Base-by-base conservation (phyloP, 2,888 invertebrate species). In the Falcaria lacertinaria region DNA sequence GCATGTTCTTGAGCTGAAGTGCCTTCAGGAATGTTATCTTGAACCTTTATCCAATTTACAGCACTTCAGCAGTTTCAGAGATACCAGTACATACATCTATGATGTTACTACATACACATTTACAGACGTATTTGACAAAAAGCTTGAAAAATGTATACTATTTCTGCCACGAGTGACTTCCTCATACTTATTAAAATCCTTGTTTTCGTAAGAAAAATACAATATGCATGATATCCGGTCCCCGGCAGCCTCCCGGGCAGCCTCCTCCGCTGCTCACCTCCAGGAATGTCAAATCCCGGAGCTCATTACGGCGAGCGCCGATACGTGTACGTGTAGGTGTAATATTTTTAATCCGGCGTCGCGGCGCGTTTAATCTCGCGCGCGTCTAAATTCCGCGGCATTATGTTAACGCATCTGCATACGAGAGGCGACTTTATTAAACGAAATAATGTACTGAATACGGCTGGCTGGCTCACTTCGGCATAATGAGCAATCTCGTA, bases 401-500 rank as follows among this genome's bases (percentile, higher is more conserved):
- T 69, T 69, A 69, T 69, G 68, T 70, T 65, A 68, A 71, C 72
- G 67, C 72, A 68, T 66, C 65, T 68, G 69, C 75, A 74, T 67
- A 59, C 60, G 49, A 57, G 47, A 45, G 45, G 32, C 14, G 25
- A 37, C 37, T 37, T 37, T 37, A 37, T 37, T 37, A 37, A 37
- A 37, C 37, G 69, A 72, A 76, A 79, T 79, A 74, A 77, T 74
- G 69, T 73, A 70, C 72, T 64, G 62, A 70, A 68, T 66, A 67
- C n/a, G n/a, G n/a, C 56, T 48, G 54, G 50, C 60, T 54, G 57
- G 61, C 64, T 63, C 64, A 57, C 60, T 64, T 57, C 50, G 54
- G 54, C 52, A 60, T 77, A 71, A 80, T 76, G 74, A 76, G 74
- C 75, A 73, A 69, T 73, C 69, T 69, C 71, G 68, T 61, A 65